A percentile compares a stretch with the other conserved stretches of the same genome.
Evolutionary conservation across 2,888 invertebrate genomes (phyloP).

Genomic region (Ganaspis brasiliensis): DNA sequence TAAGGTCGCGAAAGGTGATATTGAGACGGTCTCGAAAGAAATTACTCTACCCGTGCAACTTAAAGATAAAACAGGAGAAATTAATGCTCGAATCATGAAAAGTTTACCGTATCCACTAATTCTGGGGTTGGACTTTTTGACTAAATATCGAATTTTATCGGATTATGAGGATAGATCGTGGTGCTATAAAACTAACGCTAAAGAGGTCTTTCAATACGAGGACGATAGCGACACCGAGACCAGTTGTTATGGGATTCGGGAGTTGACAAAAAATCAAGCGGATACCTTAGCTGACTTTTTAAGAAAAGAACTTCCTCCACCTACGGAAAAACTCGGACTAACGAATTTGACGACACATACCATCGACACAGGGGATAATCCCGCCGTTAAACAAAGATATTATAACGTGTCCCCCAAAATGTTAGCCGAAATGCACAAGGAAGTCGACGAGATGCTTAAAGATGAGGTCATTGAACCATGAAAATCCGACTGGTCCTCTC

Average conservation of each 20-base stretch:
- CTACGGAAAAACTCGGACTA: background rate
- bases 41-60: background rate
- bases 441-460: slow-evolving; percentile 17
- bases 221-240: background rate
- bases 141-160: background rate
- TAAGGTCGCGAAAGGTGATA: background rate
- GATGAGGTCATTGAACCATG: too few relatives aligned
- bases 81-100: background rate
- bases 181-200: background rate
- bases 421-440: background rate
- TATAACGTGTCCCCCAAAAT: slow-evolving; percentile 51
- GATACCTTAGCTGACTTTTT: background rate
- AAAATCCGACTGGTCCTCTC: too few relatives aligned
- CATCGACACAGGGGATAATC: background rate
- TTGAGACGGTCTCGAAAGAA: background rate
- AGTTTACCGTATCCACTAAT: background rate
- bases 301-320: background rate
- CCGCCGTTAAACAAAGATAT: slow-evolving; percentile 53
- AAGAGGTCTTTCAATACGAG: background rate
- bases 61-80: background rate
- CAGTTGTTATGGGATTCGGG: background rate
- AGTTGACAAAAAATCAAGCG: background rate
- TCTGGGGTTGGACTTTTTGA: background rate
- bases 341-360: background rate
- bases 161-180: background rate